These are phyloP conservation scores for Buathra laborator DNA, from an alignment of 2,888 invertebrate genomes.

Conservation along the genomic window DNA sequence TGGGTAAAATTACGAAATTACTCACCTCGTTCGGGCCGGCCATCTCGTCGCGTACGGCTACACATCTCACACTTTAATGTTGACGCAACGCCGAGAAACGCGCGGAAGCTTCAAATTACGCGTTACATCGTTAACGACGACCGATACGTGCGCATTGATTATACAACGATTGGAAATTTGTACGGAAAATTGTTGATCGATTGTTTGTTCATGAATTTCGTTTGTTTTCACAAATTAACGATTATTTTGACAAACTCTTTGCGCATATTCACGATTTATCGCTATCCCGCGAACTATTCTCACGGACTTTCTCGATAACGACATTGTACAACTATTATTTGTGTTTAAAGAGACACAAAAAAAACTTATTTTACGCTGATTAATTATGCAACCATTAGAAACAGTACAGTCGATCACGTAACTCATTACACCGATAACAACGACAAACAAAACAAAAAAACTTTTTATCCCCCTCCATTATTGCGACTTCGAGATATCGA, in stretches of 20 bases:
- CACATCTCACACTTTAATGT: slow-evolving; percentile 71
- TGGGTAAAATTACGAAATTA: slow-evolving; percentile 40
- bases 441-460: neutral
- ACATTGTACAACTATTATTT: neutral
- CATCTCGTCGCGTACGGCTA: slow-evolving; percentile 71
- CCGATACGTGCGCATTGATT: slow-evolving; percentile 15
- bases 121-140: neutral
- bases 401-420: neutral
- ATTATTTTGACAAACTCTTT: slow-evolving; percentile 26
- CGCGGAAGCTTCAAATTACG: slow-evolving; percentile 45
- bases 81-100: slow-evolving; percentile 29
- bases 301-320: neutral
- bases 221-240: slow-evolving; percentile 7
- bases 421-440: neutral
- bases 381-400: neutral
- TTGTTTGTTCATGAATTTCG: neutral
- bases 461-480: neutral
- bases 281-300: slow-evolving; percentile 30
- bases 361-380: neutral
- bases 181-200: neutral
- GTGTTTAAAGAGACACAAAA: neutral
- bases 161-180: neutral
- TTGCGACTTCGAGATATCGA: slow-evolving; percentile 29
- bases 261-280: slow-evolving; percentile 29
- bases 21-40: slow-evolving; percentile 72